Percentiles rank a stretch among this genome's conserved stretches.
phyloP scores from a whole-genome alignment of 2,797 vertebrate species.

The Muscicapa comitata region DNA sequence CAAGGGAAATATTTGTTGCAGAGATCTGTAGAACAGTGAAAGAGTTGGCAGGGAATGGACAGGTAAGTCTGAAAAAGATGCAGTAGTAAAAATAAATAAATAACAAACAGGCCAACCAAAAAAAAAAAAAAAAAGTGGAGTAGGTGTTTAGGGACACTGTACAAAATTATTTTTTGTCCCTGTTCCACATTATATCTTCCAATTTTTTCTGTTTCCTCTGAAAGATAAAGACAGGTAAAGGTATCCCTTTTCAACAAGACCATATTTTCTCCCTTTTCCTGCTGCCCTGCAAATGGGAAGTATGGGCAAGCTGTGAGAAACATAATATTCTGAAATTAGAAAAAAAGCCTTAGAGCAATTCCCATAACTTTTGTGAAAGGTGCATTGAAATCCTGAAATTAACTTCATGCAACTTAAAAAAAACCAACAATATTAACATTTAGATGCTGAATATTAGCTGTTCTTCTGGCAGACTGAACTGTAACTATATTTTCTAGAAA shows the following conservation, averaged over 20 bases:
- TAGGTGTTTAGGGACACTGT: neutral
- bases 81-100: neutral
- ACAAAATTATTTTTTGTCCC: neutral
- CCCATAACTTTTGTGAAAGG: neutral
- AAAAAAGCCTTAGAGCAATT: neutral
- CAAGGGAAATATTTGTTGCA: neutral
- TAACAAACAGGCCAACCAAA: neutral
- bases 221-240: neutral
- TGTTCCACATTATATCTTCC: neutral
- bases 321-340: neutral
- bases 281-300: accelerated
- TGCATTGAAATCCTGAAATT: neutral
- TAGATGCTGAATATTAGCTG: neutral
- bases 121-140: neutral
- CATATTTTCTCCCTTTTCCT: neutral
- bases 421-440: neutral
- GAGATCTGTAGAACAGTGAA: neutral
- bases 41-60: neutral
- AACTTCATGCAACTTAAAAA: neutral
- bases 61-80: neutral
- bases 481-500: neutral
- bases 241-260: neutral
- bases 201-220: neutral
- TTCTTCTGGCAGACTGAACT: neutral
- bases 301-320: neutral